These are phyloP conservation scores for Enteromius radiatus DNA, from an alignment of 2,797 vertebrate genomes.

Conservation along the genomic window DNA sequence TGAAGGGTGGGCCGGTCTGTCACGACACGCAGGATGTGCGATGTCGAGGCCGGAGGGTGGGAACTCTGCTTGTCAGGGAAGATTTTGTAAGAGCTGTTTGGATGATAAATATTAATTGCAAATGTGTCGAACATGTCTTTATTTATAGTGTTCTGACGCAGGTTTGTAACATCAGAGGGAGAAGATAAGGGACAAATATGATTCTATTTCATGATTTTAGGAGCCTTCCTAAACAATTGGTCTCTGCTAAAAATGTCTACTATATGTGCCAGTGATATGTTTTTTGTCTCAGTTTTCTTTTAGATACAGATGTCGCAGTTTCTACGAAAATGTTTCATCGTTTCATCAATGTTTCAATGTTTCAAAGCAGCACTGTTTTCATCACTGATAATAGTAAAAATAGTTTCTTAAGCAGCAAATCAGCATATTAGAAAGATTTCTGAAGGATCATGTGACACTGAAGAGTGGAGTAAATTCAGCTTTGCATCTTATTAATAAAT, in stretches of 20 bases:
- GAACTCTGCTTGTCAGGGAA: neutral
- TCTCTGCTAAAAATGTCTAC: neutral
- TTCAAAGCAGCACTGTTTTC: neutral
- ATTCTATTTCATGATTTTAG: neutral
- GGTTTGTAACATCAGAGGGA: neutral
- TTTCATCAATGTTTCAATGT: too few species aligned
- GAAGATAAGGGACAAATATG: neutral
- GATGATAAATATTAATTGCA: slow-evolving; percentile 1
- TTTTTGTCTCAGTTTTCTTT: too few species aligned
- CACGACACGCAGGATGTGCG: neutral
- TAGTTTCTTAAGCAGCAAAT: neutral
- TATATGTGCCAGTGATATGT: too few species aligned
- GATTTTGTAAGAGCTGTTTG: slow-evolving; percentile 19
- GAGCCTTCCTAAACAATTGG: neutral
- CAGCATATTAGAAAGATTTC: neutral
- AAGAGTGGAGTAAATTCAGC: neutral
- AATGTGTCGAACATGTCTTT: neutral
- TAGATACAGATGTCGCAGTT: neutral
- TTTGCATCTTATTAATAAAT: neutral
- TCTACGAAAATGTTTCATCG: neutral
- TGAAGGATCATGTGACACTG: neutral
- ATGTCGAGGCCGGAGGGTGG: slow-evolving; percentile 34
- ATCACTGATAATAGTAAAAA: neutral
- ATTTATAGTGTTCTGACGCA: neutral
- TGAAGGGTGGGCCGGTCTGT: slow-evolving; percentile 46